These are phyloP conservation scores for Gymnogyps californianus DNA, from an alignment of 2,113 vertebrate species.

Conservation along the genomic window DNA sequence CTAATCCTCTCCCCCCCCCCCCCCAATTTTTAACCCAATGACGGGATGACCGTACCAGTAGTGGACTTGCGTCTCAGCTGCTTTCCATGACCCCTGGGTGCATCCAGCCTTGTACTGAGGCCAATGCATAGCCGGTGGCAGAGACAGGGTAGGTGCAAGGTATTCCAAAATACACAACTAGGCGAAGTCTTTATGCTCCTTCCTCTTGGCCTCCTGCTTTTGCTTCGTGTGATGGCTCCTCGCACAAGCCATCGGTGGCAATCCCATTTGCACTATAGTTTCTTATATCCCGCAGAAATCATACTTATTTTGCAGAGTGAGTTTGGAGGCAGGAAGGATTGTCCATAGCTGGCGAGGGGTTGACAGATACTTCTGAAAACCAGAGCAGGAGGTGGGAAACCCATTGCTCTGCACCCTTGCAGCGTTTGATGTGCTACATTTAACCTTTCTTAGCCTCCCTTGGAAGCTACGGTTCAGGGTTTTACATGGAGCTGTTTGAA, in stretches of 20 bases:
- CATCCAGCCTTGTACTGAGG: not conserved
- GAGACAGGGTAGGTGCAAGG: not conserved
- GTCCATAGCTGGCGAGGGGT: not conserved
- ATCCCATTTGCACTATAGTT: not conserved
- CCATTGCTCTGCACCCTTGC: not conserved
- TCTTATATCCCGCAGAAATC: not conserved
- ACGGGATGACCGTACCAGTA: not conserved
- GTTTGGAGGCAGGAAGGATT: not conserved
- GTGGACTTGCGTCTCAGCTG: not conserved
- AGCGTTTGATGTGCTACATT: not conserved
- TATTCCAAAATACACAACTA: not conserved
- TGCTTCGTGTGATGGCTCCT: not conserved
- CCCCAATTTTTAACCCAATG: not conserved
- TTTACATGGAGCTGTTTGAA: not conserved
- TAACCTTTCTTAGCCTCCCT: not conserved
- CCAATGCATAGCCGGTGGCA: not conserved
- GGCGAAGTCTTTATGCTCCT: not conserved
- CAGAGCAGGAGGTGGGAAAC: not conserved
- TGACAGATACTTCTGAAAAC: not conserved
- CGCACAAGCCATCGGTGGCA: rapidly evolving
- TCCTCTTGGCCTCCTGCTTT: not conserved
- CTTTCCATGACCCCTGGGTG: not conserved
- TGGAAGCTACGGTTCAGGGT: not conserved
- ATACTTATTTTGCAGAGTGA: not conserved
- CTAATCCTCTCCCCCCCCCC: not conserved